Conservation (phyloP, 2,113 vertebrate genomes). For the Oreotragus oreotragus region DNA sequence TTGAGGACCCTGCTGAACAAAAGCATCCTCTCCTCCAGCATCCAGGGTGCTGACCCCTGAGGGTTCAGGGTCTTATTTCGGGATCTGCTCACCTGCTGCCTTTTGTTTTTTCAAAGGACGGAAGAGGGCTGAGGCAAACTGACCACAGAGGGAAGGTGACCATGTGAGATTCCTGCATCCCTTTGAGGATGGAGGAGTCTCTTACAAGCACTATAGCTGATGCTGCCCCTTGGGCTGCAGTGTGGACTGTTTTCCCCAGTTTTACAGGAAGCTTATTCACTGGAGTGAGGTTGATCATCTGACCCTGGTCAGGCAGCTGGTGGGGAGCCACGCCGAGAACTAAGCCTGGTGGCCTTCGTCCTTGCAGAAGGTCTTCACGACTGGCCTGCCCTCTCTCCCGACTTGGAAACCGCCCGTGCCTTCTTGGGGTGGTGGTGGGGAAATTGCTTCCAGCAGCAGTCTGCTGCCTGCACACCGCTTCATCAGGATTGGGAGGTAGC, state of each 20-base stretch:
- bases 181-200: not conserved
- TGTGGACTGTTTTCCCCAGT: not conserved
- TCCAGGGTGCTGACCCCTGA: not conserved
- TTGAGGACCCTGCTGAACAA: not conserved
- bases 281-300: not conserved
- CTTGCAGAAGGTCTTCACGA: not conserved
- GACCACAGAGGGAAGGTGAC: rapidly evolving
- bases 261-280: not conserved
- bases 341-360: not conserved
- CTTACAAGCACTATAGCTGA: not conserved
- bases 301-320: not conserved
- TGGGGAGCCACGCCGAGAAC: not conserved
- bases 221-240: not conserved
- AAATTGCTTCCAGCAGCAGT: not conserved
- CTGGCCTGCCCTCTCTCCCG: not conserved
- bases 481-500: not conserved
- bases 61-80: not conserved
- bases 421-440: not conserved
- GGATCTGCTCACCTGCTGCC: too few species aligned
- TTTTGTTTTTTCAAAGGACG: not conserved
- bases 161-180: not conserved
- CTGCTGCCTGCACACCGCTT: not conserved
- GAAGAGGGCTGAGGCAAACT: not conserved
- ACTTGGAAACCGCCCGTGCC: not conserved
- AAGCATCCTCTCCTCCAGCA: not conserved